Conservation (phyloP, 2,113 vertebrate genomes). For the Rhineura floridana region DNA sequence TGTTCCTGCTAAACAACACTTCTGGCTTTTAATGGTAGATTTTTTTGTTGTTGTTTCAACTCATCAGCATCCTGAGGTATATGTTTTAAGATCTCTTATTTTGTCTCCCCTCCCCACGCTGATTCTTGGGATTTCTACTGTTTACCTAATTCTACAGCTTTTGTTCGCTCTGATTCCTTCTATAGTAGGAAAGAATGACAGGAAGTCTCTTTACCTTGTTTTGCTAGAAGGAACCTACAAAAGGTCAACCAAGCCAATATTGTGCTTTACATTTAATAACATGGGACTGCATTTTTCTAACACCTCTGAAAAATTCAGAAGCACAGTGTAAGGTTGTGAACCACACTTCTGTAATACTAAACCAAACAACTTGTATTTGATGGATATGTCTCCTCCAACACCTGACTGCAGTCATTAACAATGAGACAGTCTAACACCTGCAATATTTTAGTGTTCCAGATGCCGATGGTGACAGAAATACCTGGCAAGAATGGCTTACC, state of each 20-base stretch:
- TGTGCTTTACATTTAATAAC: not conserved
- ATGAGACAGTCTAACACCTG: slow-evolving; percentile 13
- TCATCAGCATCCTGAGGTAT: not conserved
- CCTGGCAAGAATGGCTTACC: not conserved
- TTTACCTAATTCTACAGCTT: too few species aligned
- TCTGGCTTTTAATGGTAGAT: not conserved
- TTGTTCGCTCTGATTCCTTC: not conserved
- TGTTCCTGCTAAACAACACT: too few species aligned
- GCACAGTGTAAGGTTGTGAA: slow-evolving; percentile 16
- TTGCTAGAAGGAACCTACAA: not conserved
- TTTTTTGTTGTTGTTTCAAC: not conserved
- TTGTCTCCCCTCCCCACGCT: not conserved
- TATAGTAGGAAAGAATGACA: not conserved
- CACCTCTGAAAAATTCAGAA: slow-evolving; percentile 15
- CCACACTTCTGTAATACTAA: not conserved
- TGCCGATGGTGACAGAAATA: slow-evolving; percentile 5
- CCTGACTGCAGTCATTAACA: slow-evolving; percentile 33
- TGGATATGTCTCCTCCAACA: slow-evolving; percentile 9
- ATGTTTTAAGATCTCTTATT: too few species aligned
- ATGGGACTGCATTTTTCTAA: slow-evolving; percentile 20
- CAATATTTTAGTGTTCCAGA: slow-evolving; percentile 16
- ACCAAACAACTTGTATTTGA: slow-evolving; percentile 4
- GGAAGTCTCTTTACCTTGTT: not conserved
- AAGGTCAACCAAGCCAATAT: slow-evolving; percentile 14
- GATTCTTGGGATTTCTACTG: not conserved